Conservation (phyloP, 2,113 vertebrate species). For the Cricetomys ansorgei region DNA sequence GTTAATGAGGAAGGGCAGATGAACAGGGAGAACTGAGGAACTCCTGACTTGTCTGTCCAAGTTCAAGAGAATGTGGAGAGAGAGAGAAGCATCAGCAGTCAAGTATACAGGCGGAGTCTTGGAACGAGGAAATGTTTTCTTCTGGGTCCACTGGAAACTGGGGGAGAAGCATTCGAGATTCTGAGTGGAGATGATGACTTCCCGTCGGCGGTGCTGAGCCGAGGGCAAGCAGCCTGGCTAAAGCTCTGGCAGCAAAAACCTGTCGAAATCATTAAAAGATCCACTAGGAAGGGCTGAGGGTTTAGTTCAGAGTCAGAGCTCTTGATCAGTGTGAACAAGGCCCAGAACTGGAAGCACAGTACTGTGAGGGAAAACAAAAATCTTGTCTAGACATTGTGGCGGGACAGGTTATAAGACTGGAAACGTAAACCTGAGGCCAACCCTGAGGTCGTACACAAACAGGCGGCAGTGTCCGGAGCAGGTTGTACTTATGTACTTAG, state of each 20-base stretch:
- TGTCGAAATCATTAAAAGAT: neutral
- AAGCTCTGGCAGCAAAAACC: neutral
- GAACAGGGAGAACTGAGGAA: neutral
- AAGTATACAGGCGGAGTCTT: neutral
- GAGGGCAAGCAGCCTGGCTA: neutral
- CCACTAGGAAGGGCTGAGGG: neutral
- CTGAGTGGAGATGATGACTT: neutral
- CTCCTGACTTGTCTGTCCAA: neutral
- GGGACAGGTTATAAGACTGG: neutral
- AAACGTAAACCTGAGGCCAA: neutral
- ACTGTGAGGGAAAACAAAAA: neutral
- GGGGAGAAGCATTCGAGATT: neutral
- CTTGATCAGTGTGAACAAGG: neutral
- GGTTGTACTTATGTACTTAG: neutral
- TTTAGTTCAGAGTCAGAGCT: neutral
- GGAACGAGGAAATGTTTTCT: neutral
- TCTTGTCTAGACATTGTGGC: neutral
- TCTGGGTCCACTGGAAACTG: neutral
- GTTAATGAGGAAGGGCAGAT: neutral
- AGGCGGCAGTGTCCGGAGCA: neutral
- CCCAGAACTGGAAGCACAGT: neutral
- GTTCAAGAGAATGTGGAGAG: neutral
- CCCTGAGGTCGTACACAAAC: neutral
- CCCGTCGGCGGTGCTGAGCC: neutral
- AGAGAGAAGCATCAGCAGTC: neutral